These are phyloP conservation scores for Muschampia plurimacula DNA, from an alignment of 2,888 invertebrate genomes.

Conservation along the genomic window DNA sequence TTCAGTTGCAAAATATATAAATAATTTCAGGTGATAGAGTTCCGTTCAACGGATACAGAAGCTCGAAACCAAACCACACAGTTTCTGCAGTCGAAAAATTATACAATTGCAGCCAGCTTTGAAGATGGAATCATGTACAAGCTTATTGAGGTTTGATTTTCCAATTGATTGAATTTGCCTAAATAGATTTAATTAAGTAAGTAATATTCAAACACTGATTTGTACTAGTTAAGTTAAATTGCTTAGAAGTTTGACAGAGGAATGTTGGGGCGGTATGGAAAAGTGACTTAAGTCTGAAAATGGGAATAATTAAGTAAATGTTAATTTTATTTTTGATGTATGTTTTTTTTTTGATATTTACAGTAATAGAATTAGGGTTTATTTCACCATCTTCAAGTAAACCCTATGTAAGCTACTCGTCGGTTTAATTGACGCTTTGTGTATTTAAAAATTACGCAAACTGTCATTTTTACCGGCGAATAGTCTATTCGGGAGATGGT, in stretches of 20 bases:
- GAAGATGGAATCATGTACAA: slow-evolving; percentile 66
- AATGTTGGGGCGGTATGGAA: neutral
- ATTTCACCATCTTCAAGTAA: no score
- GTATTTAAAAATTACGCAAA: no score
- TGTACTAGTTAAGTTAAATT: neutral
- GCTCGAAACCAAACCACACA: slow-evolving; percentile 63
- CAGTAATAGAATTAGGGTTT: no score
- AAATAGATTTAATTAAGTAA: neutral
- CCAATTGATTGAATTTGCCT: neutral
- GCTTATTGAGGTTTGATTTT: slow-evolving; percentile 45
- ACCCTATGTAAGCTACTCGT: no score
- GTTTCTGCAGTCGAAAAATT: slow-evolving; percentile 67
- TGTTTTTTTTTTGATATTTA: no score
- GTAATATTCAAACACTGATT: neutral
- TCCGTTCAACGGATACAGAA: slow-evolving; percentile 58
- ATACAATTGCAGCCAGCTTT: slow-evolving; percentile 67
- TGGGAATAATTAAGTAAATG: neutral
- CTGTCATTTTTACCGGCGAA: no score
- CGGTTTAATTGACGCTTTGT: no score
- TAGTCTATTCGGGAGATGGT: no score
- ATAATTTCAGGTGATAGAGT: slow-evolving; percentile 66
- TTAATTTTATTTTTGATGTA: no score
- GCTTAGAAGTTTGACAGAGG: neutral
- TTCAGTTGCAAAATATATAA: slow-evolving; percentile 41
- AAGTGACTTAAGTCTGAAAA: neutral